Evolutionary conservation across 2,797 vertebrate genomes (phyloP).

Genomic region (Mastacembelus armatus): DNA sequence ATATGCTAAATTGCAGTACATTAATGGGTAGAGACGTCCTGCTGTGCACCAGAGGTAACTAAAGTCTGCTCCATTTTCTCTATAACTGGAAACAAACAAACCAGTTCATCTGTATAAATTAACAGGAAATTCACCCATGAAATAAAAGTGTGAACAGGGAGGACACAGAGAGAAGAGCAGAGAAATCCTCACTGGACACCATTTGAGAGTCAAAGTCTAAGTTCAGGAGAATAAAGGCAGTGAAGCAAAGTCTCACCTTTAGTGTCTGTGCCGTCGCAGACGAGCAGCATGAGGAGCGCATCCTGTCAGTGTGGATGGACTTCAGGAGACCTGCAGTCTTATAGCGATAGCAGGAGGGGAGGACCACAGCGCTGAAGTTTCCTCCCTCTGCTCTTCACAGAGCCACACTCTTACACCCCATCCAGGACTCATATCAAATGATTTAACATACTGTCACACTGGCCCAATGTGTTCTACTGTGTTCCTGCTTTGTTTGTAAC

Average conservation of each 20-base stretch:
- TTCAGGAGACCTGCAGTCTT: slow-evolving; percentile 41
- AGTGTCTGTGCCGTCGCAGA: slow-evolving; percentile 31
- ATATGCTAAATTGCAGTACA: background rate
- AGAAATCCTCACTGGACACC: too few species aligned
- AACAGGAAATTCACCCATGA: background rate
- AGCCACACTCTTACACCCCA: slow-evolving; percentile 21
- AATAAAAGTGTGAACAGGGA: background rate
- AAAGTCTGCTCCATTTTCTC: background rate
- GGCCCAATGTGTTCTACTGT: slow-evolving; percentile 14
- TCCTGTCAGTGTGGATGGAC: slow-evolving; percentile 50
- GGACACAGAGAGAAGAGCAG: background rate
- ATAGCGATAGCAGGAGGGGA: slow-evolving; percentile 51
- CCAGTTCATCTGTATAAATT: background rate
- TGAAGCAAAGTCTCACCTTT: slow-evolving; percentile 54
- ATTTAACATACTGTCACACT: slow-evolving; percentile 12
- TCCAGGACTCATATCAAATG: slow-evolving; percentile 27
- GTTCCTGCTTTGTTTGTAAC: slow-evolving; percentile 4
- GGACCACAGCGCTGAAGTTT: slow-evolving; percentile 7
- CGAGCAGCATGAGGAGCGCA: slow-evolving; percentile 44
- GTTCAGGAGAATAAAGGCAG: background rate
- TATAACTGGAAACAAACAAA: background rate
- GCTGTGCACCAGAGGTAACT: too few species aligned
- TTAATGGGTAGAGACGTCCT: background rate
- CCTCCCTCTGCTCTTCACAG: slow-evolving; percentile 7
- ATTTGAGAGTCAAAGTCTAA: too few species aligned